Evolutionary conservation across 2,797 vertebrate genomes (phyloP).

Genomic region (Cuniculus paca): DNA sequence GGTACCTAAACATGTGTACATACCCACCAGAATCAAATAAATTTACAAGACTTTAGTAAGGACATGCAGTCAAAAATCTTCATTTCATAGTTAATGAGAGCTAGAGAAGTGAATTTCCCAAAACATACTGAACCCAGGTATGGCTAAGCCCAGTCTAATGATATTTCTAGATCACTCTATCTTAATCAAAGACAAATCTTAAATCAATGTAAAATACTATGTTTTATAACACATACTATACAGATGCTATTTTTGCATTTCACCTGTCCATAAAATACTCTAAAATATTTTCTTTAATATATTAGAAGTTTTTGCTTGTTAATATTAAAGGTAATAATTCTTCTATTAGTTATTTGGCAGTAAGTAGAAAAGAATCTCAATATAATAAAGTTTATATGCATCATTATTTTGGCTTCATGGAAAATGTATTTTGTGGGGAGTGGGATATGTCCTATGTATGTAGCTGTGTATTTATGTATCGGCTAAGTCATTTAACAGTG

Average conservation of each 20-base stretch:
- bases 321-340: background rate
- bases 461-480: background rate
- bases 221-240: background rate
- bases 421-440: background rate
- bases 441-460: background rate
- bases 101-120: background rate
- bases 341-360: background rate
- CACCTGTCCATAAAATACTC: background rate
- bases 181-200: constrained; percentile 6
- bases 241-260: background rate
- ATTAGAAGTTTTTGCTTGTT: background rate
- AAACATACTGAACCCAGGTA: background rate
- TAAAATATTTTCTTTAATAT: background rate
- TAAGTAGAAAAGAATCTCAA: background rate
- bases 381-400: background rate
- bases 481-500: background rate
- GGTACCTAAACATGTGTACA: background rate
- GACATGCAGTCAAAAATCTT: background rate
- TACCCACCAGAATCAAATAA: background rate
- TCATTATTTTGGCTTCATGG: background rate
- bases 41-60: background rate
- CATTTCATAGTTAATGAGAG: constrained; percentile 34
- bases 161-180: background rate
- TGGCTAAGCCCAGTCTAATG: background rate
- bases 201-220: constrained; percentile 17